A percentile compares a stretch with the other conserved stretches of the same genome.
Conservation (phyloP, 2,113 vertebrate species). For the Tychaedon coryphoeus region DNA sequence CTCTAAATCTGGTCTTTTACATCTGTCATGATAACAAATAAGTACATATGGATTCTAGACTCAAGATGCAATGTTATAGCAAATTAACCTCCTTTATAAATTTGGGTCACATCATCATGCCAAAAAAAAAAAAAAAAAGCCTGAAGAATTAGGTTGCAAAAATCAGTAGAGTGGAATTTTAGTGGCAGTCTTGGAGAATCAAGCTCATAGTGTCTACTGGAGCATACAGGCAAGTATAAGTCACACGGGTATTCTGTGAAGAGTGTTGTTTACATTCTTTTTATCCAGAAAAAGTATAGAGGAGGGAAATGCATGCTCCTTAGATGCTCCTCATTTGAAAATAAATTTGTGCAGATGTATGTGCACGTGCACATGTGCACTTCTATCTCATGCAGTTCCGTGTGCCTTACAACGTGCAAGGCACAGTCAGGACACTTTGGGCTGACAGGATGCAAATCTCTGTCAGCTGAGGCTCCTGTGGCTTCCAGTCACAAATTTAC, state of each 20-base stretch:
- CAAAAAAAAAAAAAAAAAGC: neutral
- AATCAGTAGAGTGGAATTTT: conserved; percentile 67
- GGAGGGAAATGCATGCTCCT: neutral
- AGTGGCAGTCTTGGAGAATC: conserved; percentile 65
- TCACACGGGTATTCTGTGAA: conserved; percentile 28
- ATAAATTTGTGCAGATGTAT: neutral
- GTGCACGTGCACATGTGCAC: fast-evolving
- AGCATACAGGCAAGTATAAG: conserved; percentile 58
- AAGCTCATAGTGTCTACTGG: conserved; percentile 56
- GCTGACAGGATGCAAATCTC: neutral
- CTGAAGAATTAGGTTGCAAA: conserved; percentile 66
- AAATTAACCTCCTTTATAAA: conserved; percentile 53
- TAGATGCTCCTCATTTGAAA: neutral
- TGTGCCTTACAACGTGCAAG: neutral
- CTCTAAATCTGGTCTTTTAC: conserved; percentile 13
- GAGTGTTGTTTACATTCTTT: neutral
- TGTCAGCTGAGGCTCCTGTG: neutral
- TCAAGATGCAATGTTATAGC: conserved; percentile 20
- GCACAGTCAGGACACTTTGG: neutral
- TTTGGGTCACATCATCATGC: conserved; percentile 61
- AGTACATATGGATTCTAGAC: neutral
- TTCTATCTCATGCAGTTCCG: neutral
- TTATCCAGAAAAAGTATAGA: neutral
- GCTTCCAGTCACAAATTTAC: neutral
- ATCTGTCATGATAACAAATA: conserved; percentile 5